These are phyloP conservation scores for Caenorhabditis inopinata DNA, from an alignment of 1,140 invertebrate species.

Conservation along the genomic window DNA sequence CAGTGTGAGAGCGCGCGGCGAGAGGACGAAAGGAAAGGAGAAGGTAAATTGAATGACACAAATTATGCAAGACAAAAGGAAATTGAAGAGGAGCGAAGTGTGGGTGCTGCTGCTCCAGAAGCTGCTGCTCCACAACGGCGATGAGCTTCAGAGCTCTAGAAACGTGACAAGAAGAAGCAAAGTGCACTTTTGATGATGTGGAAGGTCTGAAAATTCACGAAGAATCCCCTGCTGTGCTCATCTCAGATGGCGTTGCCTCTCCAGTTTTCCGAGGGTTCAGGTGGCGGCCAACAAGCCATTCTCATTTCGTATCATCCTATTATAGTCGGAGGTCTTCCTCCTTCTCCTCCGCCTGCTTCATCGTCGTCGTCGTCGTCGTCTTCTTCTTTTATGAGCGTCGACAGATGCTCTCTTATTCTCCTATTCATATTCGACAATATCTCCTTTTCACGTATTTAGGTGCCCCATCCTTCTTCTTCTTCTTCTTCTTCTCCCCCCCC, in stretches of 20 bases:
- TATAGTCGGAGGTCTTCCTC: background rate
- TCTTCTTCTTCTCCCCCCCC: background rate
- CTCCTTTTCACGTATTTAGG: background rate
- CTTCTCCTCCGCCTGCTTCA: no score
- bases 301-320: constrained; percentile 33
- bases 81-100: background rate
- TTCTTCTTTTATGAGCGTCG: constrained; percentile 17
- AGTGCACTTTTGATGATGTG: background rate
- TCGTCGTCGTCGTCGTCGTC: no score
- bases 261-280: no score
- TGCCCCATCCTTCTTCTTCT: background rate
- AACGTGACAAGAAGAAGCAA: no score
- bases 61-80: constrained; percentile 31
- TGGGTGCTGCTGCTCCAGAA: background rate
- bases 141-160: no score
- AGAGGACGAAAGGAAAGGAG: background rate
- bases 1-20: background rate
- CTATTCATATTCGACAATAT: constrained; percentile 24
- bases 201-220: background rate
- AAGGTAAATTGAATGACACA: constrained; percentile 34
- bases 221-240: background rate
- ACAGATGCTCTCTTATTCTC: constrained; percentile 25
- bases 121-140: no score
- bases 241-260: no score
- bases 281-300: background rate